A percentile compares a stretch with the other conserved stretches of the same genome.
phyloP scores from a whole-genome alignment of 1,140 invertebrate species.

The Drosophila arizonae region DNA sequence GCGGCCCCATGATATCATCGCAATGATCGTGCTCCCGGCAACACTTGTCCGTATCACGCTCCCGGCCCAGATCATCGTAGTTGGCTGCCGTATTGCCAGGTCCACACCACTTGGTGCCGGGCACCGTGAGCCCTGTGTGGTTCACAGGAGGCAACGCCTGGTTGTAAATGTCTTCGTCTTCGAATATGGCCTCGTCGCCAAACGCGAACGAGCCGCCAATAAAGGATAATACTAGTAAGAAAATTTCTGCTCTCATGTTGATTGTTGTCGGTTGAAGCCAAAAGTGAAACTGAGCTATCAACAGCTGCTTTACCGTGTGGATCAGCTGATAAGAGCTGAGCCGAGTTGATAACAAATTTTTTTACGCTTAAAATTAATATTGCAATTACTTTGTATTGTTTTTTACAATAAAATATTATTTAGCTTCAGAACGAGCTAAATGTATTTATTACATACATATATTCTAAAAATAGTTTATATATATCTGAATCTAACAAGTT shows the following conservation, averaged over 20 bases:
- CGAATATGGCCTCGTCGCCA: slow-evolving; percentile 74
- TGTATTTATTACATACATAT: neutral
- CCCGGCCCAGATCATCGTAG: slow-evolving; percentile 88
- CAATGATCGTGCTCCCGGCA: slow-evolving; percentile 91
- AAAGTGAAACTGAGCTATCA: slow-evolving; percentile 35
- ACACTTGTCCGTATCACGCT: slow-evolving; percentile 88
- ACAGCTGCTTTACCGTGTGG: neutral
- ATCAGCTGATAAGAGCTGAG: slow-evolving; percentile 27
- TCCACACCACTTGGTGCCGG: slow-evolving; percentile 88
- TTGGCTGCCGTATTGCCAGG: slow-evolving; percentile 88
- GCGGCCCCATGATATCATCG: slow-evolving; percentile 85
- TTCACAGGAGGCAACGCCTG: slow-evolving; percentile 70
- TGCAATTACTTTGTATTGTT: neutral
- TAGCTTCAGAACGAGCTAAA: neutral
- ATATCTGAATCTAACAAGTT: slow-evolving; percentile 9
- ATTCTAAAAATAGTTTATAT: too few relatives aligned
- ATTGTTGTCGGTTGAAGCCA: slow-evolving; percentile 6
- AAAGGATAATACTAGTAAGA: slow-evolving; percentile 1
- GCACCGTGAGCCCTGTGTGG: slow-evolving; percentile 67
- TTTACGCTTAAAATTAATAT: neutral
- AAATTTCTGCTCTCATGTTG: slow-evolving; percentile 32
- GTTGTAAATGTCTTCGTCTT: slow-evolving; percentile 79
- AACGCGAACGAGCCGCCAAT: slow-evolving; percentile 38
- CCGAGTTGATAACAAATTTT: neutral
- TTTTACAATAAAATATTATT: neutral